phyloP scores from a whole-genome alignment of 2,888 invertebrate genomes.

The Itoplectis maculator region DNA sequence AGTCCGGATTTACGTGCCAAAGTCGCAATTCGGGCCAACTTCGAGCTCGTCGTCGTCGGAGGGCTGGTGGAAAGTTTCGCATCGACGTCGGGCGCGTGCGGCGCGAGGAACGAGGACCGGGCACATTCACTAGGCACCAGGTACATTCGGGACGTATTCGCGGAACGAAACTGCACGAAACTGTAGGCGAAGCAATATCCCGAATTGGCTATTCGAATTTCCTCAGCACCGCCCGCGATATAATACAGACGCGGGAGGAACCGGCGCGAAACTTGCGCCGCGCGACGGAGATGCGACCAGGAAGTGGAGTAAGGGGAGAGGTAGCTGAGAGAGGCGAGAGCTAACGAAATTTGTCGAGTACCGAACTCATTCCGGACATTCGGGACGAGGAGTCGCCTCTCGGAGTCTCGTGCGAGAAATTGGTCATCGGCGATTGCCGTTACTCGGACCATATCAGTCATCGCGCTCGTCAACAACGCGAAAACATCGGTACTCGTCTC shows the following conservation, averaged over 20 bases:
- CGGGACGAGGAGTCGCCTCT: slow-evolving; percentile 17
- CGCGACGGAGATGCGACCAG: slow-evolving; percentile 5
- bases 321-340: slow-evolving; percentile 13
- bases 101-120: not conserved
- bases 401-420: slow-evolving; percentile 43
- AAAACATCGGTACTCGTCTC: not conserved
- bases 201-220: slow-evolving; percentile 52
- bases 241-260: slow-evolving; percentile 18
- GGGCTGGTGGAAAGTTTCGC: slow-evolving; percentile 34
- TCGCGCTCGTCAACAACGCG: not conserved
- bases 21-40: slow-evolving; percentile 20
- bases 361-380: slow-evolving; percentile 47
- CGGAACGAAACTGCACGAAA: slow-evolving; percentile 36
- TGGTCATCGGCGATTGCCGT: slow-evolving; percentile 39
- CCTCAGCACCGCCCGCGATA: slow-evolving; percentile 19
- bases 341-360: slow-evolving; percentile 53
- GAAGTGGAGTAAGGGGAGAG: not conserved
- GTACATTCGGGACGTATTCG: not conserved
- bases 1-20: not conserved
- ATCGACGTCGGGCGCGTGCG: not conserved
- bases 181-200: slow-evolving; percentile 50
- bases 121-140: too few relatives aligned
- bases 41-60: not conserved
- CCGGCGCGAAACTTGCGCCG: slow-evolving; percentile 25
- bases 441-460: not conserved